These are phyloP conservation scores for Bruchidius siliquastri DNA, from an alignment of 2,888 invertebrate genomes.

Conservation along the genomic window DNA sequence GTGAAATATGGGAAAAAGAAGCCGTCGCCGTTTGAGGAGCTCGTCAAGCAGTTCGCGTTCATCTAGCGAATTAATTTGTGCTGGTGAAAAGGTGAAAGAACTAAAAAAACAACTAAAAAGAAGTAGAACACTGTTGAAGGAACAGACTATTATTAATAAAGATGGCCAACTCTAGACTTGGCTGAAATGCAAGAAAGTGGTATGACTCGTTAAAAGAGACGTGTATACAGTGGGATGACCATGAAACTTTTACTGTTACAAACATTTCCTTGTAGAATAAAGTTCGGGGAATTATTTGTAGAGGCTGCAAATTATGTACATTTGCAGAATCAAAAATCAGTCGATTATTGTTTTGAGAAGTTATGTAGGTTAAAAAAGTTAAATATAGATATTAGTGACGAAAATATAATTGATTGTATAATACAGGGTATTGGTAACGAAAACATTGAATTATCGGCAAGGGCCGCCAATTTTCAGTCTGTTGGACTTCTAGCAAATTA, in stretches of 20 bases:
- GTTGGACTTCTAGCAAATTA: neutral
- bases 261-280: neutral
- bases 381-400: constrained; percentile 1
- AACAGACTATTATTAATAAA: no score
- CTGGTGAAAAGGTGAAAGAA: no score
- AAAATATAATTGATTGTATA: neutral
- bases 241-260: neutral
- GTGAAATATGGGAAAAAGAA: no score
- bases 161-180: no score
- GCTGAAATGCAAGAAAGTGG: no score
- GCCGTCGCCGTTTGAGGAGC: no score
- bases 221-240: neutral
- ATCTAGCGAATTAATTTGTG: no score
- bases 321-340: neutral
- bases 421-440: neutral
- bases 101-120: no score
- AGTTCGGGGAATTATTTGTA: neutral
- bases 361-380: neutral
- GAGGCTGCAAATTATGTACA: neutral
- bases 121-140: no score
- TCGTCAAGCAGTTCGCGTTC: no score
- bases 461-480: neutral
- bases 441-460: neutral
- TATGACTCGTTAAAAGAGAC: no score
- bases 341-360: constrained; percentile 1